phyloP scores from a whole-genome alignment of 2,113 vertebrate species.

The Halcyon malimbica region DNA sequence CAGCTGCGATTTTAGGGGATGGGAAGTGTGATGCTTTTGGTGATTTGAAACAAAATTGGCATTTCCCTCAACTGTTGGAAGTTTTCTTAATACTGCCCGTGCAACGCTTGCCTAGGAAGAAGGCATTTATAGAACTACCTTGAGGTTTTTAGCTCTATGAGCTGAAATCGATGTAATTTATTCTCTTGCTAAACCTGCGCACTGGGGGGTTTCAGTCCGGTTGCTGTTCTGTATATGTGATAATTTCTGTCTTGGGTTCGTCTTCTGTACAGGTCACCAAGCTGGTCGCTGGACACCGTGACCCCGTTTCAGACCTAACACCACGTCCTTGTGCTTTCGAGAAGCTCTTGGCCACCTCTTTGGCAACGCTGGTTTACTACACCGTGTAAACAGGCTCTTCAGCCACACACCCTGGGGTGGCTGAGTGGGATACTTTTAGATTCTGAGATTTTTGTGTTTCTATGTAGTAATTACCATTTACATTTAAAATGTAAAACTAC shows the following conservation, averaged over 20 bases:
- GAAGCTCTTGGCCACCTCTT: not conserved
- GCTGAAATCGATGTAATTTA: not conserved
- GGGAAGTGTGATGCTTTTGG: not conserved
- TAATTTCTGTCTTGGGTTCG: not conserved
- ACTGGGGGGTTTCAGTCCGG: not conserved
- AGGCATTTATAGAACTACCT: accelerated
- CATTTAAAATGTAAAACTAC: conserved; percentile 29
- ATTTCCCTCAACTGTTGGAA: not conserved
- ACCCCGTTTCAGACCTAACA: not conserved
- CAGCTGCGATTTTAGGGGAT: not conserved
- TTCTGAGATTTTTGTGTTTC: not conserved
- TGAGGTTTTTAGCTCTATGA: not conserved
- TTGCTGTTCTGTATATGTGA: accelerated
- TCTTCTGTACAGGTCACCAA: not conserved
- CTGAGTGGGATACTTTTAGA: not conserved
- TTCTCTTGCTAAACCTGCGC: not conserved
- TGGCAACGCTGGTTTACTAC: not conserved
- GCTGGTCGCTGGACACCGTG: accelerated
- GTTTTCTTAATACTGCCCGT: accelerated
- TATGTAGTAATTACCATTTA: not conserved
- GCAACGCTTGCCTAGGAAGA: not conserved
- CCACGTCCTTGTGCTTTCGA: accelerated
- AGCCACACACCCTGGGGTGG: not conserved
- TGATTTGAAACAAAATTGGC: not conserved
- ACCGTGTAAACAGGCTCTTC: not conserved